A percentile compares a stretch with the other conserved stretches of the same genome.
phyloP scores from a whole-genome alignment of 2,797 vertebrate species.

The Stomatorhinus walkeri region DNA sequence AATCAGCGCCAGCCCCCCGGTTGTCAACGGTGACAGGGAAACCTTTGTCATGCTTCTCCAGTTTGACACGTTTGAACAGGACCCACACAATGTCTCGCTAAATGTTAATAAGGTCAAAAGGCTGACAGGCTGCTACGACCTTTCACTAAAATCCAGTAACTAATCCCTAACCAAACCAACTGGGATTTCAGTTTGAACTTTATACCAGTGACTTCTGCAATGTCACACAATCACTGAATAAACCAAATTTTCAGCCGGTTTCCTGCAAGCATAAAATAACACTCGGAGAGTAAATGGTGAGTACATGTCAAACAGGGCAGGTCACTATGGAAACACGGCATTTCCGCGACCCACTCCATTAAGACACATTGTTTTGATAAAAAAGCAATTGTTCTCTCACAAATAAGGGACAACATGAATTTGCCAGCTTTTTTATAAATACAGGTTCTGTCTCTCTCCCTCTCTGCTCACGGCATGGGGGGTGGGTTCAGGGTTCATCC shows the following conservation, averaged over 20 bases:
- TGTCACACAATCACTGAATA: not conserved
- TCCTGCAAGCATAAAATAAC: not conserved
- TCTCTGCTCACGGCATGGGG: not conserved
- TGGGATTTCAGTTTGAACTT: not conserved
- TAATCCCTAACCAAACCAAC: not conserved
- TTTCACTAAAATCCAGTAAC: not conserved
- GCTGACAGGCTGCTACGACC: not conserved
- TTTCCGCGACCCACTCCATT: not conserved
- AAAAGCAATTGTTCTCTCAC: not conserved
- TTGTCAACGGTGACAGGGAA: too few relatives aligned
- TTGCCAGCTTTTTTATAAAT: not conserved
- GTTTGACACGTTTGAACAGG: not conserved
- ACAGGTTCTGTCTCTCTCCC: not conserved
- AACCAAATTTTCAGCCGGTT: not conserved
- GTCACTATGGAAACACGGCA: constrained; percentile 15
- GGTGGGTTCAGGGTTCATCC: not conserved
- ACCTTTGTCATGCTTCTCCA: not conserved
- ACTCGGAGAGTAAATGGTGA: not conserved
- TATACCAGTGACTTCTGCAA: not conserved
- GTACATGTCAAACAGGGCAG: not conserved
- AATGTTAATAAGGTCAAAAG: not conserved
- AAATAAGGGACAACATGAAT: not conserved
- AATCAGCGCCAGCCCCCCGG: not conserved
- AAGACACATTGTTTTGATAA: not conserved
- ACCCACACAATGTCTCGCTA: not conserved